Evolutionary conservation across 1,140 invertebrate genomes (phyloP).

Genomic region (Archivesica marissinica): DNA sequence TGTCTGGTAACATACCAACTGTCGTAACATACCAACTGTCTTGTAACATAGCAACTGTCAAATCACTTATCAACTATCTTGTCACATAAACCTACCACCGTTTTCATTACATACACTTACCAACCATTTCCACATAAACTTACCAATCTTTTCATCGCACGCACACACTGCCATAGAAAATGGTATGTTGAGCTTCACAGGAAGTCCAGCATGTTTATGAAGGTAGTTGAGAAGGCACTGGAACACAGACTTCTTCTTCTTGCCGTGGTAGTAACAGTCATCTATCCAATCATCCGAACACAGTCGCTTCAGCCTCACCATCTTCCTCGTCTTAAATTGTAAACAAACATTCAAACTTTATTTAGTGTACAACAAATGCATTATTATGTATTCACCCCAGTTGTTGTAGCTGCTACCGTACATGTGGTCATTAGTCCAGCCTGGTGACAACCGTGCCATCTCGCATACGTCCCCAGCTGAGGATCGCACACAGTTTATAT

Average conservation of each 20-base stretch:
- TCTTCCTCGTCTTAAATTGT: neutral
- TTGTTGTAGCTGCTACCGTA: no score
- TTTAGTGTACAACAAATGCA: no score
- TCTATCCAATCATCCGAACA: conserved; percentile 21
- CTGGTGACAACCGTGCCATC: no score
- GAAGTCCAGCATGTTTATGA: conserved; percentile 2
- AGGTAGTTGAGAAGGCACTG: conserved; percentile 41
- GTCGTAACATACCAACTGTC: neutral
- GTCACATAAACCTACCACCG: neutral
- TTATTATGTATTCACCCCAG: no score
- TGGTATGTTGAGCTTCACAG: conserved; percentile 26
- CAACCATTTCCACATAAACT: no score
- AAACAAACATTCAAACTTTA: no score
- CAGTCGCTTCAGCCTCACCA: conserved; percentile 1
- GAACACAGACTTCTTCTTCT: conserved; percentile 35
- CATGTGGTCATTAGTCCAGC: no score
- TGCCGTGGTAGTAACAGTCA: conserved; percentile 43
- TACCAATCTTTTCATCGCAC: conserved; percentile 36
- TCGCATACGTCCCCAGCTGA: no score
- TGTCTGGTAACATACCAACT: neutral
- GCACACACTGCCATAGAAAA: conserved; percentile 23
- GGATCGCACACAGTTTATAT: no score
- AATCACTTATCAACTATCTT: neutral
- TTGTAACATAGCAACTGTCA: no score
- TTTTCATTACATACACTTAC: no score